Conservation (phyloP, 2,113 vertebrate species). For the Coptodon rendalli region DNA sequence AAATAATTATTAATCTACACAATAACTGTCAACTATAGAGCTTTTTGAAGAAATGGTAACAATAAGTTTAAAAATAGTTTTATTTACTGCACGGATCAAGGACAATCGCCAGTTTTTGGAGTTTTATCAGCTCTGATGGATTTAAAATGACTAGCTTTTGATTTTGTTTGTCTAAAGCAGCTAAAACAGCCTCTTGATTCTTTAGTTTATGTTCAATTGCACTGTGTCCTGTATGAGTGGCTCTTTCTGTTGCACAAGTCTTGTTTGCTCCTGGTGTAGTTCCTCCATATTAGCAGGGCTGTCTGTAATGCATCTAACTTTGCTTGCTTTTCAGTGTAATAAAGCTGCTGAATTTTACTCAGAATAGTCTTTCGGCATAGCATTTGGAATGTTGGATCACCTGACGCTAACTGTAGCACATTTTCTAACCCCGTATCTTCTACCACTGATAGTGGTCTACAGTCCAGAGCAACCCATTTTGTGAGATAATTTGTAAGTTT, state of each 20-base stretch:
- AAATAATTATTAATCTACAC: background rate
- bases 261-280: background rate
- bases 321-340: background rate
- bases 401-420: background rate
- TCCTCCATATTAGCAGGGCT: background rate
- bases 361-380: background rate
- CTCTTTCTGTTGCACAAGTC: background rate
- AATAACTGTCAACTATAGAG: background rate
- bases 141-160: background rate
- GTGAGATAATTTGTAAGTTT: background rate
- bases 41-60: background rate
- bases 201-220: background rate
- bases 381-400: background rate
- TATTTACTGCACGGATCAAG: background rate
- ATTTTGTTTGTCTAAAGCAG: background rate
- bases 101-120: background rate
- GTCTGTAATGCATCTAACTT: background rate
- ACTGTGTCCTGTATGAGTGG: background rate
- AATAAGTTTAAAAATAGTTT: background rate
- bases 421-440: background rate
- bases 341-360: background rate
- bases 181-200: background rate
- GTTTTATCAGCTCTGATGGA: background rate
- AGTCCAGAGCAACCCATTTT: background rate
- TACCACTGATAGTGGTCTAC: background rate